Evolutionary conservation across 2,888 invertebrate genomes (phyloP), one percentile per base, ranked within the genome.

Genomic region (Clivina fossor): DNA sequence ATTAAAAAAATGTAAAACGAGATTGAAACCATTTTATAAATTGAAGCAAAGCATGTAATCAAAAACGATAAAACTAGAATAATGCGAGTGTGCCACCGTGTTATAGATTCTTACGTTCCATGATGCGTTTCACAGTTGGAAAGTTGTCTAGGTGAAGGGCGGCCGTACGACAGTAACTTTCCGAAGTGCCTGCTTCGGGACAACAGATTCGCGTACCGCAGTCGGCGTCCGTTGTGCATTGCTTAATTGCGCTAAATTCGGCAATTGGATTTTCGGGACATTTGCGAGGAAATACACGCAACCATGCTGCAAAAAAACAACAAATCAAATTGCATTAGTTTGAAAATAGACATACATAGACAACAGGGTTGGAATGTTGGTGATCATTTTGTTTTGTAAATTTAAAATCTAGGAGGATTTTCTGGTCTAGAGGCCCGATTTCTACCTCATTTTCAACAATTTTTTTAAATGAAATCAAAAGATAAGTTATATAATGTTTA

Each of bases 121-220:
- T 78, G 56, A 85, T 79, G 61, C 80, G 79, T 60, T 80, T 80
- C 35, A 81, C 82, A 19, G 81, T 79, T 3, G 84, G 83, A 61
- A 85, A 78, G 33, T 73, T 70, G 50, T 85, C 83, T 58, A 86
- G 77, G 43, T 84, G 75, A 2, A 86, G 84, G 43, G 81, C 77
- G 2, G 86, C 82, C 3, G 86, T 86, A 61, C 87, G 79, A 68
- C 88, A 88, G 69, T 85, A 88, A 61, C 82, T 83, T 46, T 80
- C 80, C 2, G 72, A 72, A 61, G 80, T 83, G 63, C 59, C 59
- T 38, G 63, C 65, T 68, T 88, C 88, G 0, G 86, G 85, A 62
- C 89, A 89, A 70, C 89, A 89, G 55, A 89, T 80, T 19, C 88
- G 76, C 9, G 87, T 85, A 79, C 84, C 82, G 70, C 89, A 89